Conservation (phyloP, 2,888 invertebrate genomes). For the Peribatodes rhomboidaria region DNA sequence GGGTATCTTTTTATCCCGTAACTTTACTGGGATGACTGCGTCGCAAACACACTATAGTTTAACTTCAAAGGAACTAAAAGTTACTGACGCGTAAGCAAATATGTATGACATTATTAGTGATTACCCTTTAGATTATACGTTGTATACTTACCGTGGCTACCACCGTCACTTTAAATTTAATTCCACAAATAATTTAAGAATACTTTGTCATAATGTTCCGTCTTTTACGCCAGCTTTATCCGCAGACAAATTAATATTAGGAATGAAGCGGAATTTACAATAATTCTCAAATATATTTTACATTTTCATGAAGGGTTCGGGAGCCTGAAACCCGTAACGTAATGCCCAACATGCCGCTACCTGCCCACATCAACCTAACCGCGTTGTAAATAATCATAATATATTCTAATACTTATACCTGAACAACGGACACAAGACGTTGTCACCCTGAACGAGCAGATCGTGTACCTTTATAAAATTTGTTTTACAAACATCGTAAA, state of each 20-base stretch:
- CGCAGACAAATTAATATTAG: constrained; percentile 21
- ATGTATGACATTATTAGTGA: constrained; percentile 24
- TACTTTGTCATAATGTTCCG: constrained; percentile 8
- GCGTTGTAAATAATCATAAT: constrained; percentile 37
- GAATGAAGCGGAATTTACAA: constrained; percentile 27
- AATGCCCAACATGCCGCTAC: constrained; percentile 32
- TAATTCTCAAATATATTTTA: constrained; percentile 40
- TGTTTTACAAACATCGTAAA: constrained; percentile 31
- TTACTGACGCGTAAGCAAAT: constrained; percentile 36
- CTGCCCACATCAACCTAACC: constrained; percentile 41
- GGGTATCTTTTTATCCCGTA: constrained; percentile 68
- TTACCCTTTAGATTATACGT: not conserved
- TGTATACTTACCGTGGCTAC: too few relatives aligned
- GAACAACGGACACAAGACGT: too few relatives aligned
- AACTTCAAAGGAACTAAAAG: constrained; percentile 44
- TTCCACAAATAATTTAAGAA: too few relatives aligned
- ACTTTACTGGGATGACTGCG: constrained; percentile 61
- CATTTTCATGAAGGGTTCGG: constrained; percentile 34
- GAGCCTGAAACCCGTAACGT: constrained; percentile 35
- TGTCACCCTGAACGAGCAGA: too few relatives aligned
- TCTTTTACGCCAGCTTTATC: constrained; percentile 16
- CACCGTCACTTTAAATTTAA: too few relatives aligned
- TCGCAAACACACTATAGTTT: constrained; percentile 53
- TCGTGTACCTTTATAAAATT: constrained; percentile 31
- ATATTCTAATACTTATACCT: constrained; percentile 27